Percentiles rank a stretch among this genome's conserved stretches.
Evolutionary conservation across 1,140 invertebrate genomes (phyloP).

Genomic region (Papilio aristodemus): DNA sequence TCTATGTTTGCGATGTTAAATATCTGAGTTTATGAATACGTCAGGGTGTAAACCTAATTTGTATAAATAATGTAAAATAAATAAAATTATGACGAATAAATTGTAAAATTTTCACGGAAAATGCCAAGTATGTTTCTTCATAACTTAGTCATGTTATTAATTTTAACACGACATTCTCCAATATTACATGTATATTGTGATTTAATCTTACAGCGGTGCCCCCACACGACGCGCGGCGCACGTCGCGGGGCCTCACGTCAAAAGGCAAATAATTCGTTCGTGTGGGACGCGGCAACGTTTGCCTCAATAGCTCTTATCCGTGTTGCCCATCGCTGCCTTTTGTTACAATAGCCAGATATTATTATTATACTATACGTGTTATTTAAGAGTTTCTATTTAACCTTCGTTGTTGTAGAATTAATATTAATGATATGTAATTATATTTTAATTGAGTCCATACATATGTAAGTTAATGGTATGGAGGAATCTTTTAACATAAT

Average conservation of each 20-base stretch:
- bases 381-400: background rate
- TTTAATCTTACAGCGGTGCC: slow-evolving; percentile 3
- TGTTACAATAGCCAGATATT: slow-evolving; percentile 42
- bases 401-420: background rate
- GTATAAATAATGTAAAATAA: background rate
- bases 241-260: slow-evolving; percentile 48
- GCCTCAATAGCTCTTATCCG: slow-evolving; percentile 68
- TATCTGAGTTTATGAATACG: background rate
- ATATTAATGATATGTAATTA: background rate
- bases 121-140: background rate
- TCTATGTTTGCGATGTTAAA: background rate
- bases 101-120: background rate
- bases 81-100: too few relatives aligned
- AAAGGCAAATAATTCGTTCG: slow-evolving; percentile 71
- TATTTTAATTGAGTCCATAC: background rate
- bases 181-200: background rate
- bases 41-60: background rate
- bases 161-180: slow-evolving; percentile 24
- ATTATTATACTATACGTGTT: too few relatives aligned
- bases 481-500: background rate
- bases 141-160: background rate
- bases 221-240: slow-evolving; percentile 18
- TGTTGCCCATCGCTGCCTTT: slow-evolving; percentile 56
- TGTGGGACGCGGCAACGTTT: slow-evolving; percentile 69
- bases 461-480: background rate